Evolutionary conservation across 64 coral and sea anemone genomes (phyloP).

Genomic region (Hydrozoanthus tunicans): DNA sequence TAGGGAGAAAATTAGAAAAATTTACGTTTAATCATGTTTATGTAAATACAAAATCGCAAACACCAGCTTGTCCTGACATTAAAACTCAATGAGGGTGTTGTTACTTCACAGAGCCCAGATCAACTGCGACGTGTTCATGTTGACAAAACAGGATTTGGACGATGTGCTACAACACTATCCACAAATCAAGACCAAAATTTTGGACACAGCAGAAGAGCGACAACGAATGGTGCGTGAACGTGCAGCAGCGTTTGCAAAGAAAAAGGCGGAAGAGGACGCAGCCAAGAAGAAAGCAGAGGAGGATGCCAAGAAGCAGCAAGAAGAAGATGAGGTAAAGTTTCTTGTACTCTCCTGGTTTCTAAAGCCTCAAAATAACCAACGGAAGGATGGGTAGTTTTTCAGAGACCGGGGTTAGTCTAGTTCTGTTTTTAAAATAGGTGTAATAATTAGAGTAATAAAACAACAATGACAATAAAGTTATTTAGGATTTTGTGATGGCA

Average conservation of each 20-base stretch:
- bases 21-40: too few relatives aligned
- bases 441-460: background rate
- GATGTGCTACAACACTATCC: constrained; percentile 89
- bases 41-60: too few relatives aligned
- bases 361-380: background rate
- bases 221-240: constrained; percentile 80
- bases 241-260: constrained; percentile 74
- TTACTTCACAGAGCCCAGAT: constrained; percentile 53
- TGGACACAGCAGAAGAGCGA: constrained; percentile 82
- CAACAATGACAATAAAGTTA: background rate
- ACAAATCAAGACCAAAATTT: constrained; percentile 83
- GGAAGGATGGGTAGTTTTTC: too few relatives aligned
- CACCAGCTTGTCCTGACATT: background rate
- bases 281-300: constrained; percentile 79
- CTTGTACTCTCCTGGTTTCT: background rate
- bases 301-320: constrained; percentile 52
- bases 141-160: constrained; percentile 83
- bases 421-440: too few relatives aligned
- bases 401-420: too few relatives aligned
- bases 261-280: constrained; percentile 88
- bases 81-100: background rate
- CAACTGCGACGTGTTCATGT: constrained; percentile 83
- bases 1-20: too few relatives aligned
- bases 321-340: constrained; percentile 28
- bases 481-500: background rate